Evolutionary conservation across 2,113 vertebrate genomes (phyloP).

Genomic region (Ascaphus truei): DNA sequence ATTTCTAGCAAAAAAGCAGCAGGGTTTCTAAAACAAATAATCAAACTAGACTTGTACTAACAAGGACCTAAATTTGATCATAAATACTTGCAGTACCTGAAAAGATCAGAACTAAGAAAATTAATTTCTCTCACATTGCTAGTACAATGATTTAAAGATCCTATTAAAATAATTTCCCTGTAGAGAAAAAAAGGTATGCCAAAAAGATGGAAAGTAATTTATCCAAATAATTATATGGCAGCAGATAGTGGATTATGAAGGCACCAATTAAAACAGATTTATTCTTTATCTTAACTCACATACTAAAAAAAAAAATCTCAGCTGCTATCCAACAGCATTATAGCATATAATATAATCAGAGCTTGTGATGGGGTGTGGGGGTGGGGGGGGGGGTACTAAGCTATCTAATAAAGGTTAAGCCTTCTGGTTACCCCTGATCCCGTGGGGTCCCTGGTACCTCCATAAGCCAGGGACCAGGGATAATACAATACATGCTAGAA

Average conservation of each 20-base stretch:
- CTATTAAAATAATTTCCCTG: constrained; percentile 32
- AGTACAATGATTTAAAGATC: constrained; percentile 7
- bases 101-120: neutral
- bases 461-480: too few relatives aligned
- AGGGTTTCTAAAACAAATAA: too few relatives aligned
- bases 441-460: too few relatives aligned
- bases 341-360: neutral
- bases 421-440: too few relatives aligned
- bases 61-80: too few relatives aligned
- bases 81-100: too few relatives aligned
- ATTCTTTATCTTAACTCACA: neutral
- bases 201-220: constrained; percentile 31
- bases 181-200: constrained; percentile 19
- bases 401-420: too few relatives aligned
- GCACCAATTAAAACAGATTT: constrained; percentile 35
- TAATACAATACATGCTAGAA: too few relatives aligned
- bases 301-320: neutral
- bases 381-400: too few relatives aligned
- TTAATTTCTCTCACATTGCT: neutral
- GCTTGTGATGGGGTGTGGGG: too few relatives aligned
- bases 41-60: too few relatives aligned
- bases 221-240: constrained; percentile 30
- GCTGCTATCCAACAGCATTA: neutral
- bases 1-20: too few relatives aligned
- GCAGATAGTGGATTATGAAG: constrained; percentile 25